Percentiles rank a stretch among this genome's conserved stretches.
These are phyloP conservation scores for Anguilla rostrata DNA, from an alignment of 2,113 vertebrate species.

Conservation along the genomic window DNA sequence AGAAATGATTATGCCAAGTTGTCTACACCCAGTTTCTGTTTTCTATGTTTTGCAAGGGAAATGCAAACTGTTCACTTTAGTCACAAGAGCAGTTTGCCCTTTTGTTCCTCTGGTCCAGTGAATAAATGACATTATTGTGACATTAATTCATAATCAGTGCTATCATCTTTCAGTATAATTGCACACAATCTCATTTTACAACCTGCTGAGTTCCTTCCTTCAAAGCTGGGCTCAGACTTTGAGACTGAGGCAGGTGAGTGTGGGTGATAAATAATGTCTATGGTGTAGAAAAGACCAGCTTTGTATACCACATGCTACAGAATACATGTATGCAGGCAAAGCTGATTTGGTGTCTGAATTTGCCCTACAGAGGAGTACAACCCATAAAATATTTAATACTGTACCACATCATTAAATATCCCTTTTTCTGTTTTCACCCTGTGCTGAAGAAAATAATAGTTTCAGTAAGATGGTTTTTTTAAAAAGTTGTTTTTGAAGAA, in stretches of 20 bases:
- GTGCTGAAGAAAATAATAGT: background rate
- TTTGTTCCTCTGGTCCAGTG: background rate
- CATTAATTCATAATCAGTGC: slow-evolving; percentile 15
- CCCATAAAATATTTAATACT: background rate
- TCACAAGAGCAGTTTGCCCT: background rate
- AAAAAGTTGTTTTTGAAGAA: background rate
- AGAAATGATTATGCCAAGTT: background rate
- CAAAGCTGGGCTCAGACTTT: background rate
- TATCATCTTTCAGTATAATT: slow-evolving; percentile 10
- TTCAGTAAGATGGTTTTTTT: background rate
- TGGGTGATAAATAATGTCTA: slow-evolving; percentile 17
- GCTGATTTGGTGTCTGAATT: background rate
- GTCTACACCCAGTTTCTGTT: background rate
- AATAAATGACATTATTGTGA: slow-evolving; percentile 17
- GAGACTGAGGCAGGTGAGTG: slow-evolving; percentile 13
- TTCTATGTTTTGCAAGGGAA: background rate
- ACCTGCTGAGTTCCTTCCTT: slow-evolving; percentile 10
- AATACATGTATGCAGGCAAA: background rate
- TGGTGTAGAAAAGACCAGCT: background rate
- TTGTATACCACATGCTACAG: background rate
- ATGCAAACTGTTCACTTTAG: background rate
- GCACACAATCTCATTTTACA: background rate
- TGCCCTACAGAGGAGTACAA: background rate
- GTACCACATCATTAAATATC: background rate
- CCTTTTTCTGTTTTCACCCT: background rate